A percentile compares a stretch with the other conserved stretches of the same genome.
phyloP scores from a whole-genome alignment of 2,113 vertebrate genomes.

The Phodopus roborovskii region DNA sequence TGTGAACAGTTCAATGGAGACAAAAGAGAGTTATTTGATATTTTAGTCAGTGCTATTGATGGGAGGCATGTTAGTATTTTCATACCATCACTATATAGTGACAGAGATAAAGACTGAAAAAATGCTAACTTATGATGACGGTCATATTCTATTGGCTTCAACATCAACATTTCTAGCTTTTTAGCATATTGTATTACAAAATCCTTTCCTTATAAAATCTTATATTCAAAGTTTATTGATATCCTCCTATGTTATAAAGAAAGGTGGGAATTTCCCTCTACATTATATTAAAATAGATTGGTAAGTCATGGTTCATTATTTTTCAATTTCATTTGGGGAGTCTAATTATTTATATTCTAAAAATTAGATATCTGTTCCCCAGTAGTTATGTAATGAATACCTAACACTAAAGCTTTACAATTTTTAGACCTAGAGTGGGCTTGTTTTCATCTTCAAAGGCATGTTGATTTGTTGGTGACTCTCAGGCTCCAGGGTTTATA shows the following conservation, averaged over 20 bases:
- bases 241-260: constrained; percentile 34
- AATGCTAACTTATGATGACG: constrained; percentile 16
- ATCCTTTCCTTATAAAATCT: constrained; percentile 63
- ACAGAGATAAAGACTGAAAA: background rate
- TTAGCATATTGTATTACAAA: constrained; percentile 25
- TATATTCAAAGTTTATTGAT: constrained; percentile 56
- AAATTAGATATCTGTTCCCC: constrained; percentile 56
- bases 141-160: background rate
- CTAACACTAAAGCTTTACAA: constrained; percentile 28
- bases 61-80: background rate
- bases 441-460: constrained; percentile 68
- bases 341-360: constrained; percentile 60
- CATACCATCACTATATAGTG: constrained; percentile 6
- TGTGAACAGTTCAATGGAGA: background rate
- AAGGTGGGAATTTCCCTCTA: constrained; percentile 39
- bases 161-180: constrained; percentile 54
- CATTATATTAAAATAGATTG: constrained; percentile 67
- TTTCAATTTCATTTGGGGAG: constrained; percentile 64
- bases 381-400: constrained; percentile 65
- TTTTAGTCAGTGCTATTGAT: constrained; percentile 3
- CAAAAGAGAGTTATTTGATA: constrained; percentile 15
- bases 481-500: constrained; percentile 31
- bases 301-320: constrained; percentile 68
- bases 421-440: background rate
- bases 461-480: constrained; percentile 13